Percentiles rank a stretch among this genome's conserved stretches.
phyloP scores from a whole-genome alignment of 64 coral and sea anemone species.

The Trachythela sp. region DNA sequence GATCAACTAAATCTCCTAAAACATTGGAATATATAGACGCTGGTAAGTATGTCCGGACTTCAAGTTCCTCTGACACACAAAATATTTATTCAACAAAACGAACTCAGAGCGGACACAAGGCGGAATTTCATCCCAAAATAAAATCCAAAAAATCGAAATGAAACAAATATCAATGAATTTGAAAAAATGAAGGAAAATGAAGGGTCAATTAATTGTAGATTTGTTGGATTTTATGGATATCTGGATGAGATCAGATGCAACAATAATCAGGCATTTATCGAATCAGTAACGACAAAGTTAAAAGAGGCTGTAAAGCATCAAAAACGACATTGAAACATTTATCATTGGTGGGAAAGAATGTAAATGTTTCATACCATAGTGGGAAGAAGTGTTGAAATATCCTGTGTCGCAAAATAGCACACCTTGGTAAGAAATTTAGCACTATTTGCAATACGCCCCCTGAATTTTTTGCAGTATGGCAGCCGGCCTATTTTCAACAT shows the following conservation, averaged over 20 bases:
- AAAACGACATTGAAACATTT: conserved; percentile 6
- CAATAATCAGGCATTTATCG: conserved; percentile 31
- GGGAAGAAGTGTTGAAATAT: too few species aligned
- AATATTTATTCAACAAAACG: not conserved
- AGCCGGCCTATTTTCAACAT: not conserved
- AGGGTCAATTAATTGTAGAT: conserved; percentile 28
- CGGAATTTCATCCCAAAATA: not conserved
- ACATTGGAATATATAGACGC: too few species aligned
- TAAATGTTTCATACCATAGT: not conserved
- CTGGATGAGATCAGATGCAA: conserved; percentile 29
- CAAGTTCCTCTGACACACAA: not conserved
- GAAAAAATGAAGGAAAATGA: not conserved
- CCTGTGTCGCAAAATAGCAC: not conserved
- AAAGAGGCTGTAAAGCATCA: conserved; percentile 37
- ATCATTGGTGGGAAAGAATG: not conserved
- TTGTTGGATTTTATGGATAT: conserved; percentile 47
- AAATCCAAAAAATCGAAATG: not conserved
- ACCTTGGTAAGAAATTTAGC: not conserved
- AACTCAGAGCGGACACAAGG: not conserved
- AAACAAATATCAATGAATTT: not conserved
- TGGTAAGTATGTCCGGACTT: not conserved
- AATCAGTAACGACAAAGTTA: conserved; percentile 37
- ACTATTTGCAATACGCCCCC: not conserved
- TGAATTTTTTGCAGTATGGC: not conserved
- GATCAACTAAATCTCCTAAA: too few species aligned